Evolutionary conservation across 2,113 vertebrate species (phyloP).

Genomic region (Fukomys damarensis): DNA sequence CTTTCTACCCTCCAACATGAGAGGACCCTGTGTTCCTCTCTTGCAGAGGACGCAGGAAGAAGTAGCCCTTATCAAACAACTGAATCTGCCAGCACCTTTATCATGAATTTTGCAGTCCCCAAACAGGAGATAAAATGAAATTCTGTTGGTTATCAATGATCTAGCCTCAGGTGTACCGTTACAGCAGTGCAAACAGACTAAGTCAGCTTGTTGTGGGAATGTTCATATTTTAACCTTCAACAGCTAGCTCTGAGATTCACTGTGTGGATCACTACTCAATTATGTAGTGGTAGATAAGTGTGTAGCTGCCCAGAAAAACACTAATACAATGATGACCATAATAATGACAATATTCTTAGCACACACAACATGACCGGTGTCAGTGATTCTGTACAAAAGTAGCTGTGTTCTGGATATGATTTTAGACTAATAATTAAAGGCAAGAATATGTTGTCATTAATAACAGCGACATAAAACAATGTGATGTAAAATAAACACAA

Average conservation of each 20-base stretch:
- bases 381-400: not conserved
- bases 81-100: not conserved
- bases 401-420: not conserved
- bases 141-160: not conserved
- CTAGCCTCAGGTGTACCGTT: not conserved
- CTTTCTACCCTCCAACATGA: not conserved
- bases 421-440: not conserved
- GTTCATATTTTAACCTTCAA: not conserved
- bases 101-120: not conserved
- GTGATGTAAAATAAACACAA: not conserved
- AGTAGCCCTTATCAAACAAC: not conserved
- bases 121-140: not conserved
- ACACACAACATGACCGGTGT: not conserved
- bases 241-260: not conserved
- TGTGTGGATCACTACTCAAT: not conserved
- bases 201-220: not conserved
- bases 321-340: not conserved
- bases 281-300: not conserved
- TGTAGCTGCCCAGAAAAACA: not conserved
- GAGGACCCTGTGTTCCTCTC: too few relatives aligned
- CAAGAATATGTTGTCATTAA: not conserved
- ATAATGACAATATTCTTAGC: not conserved
- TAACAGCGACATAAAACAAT: not conserved
- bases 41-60: fast-evolving
- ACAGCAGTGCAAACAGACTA: not conserved